Evolutionary conservation across 2,797 vertebrate species (phyloP).

Genomic region (Limnodromus scolopaceus): DNA sequence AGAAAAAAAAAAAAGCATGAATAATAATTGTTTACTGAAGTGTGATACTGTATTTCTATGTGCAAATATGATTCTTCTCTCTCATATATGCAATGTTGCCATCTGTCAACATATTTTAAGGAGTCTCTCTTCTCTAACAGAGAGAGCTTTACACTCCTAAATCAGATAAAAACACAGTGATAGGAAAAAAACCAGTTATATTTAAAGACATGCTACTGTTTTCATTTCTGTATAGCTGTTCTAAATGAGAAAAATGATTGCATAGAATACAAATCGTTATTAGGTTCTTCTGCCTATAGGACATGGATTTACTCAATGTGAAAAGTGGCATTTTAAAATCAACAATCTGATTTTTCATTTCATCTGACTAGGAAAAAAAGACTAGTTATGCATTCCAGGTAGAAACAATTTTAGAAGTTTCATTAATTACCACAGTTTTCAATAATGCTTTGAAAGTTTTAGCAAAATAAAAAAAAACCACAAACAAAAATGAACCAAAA

Average conservation of each 20-base stretch:
- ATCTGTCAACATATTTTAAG: background rate
- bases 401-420: background rate
- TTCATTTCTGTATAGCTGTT: background rate
- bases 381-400: rapidly evolving
- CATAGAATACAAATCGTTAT: background rate
- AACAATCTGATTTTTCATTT: background rate
- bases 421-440: background rate
- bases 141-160: background rate
- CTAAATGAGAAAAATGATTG: background rate
- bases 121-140: background rate
- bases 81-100: background rate
- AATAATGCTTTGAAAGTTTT: background rate
- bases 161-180: background rate
- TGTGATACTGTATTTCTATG: background rate
- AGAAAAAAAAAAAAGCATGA: background rate
- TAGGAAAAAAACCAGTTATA: background rate
- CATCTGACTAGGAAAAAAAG: background rate
- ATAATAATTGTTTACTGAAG: background rate
- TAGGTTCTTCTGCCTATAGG: background rate
- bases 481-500: background rate
- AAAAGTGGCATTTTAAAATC: background rate
- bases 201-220: background rate
- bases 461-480: background rate
- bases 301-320: background rate
- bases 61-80: background rate